Base-by-base conservation (phyloP, 1,140 invertebrate genomes). In the Gryon sp. region DNA sequence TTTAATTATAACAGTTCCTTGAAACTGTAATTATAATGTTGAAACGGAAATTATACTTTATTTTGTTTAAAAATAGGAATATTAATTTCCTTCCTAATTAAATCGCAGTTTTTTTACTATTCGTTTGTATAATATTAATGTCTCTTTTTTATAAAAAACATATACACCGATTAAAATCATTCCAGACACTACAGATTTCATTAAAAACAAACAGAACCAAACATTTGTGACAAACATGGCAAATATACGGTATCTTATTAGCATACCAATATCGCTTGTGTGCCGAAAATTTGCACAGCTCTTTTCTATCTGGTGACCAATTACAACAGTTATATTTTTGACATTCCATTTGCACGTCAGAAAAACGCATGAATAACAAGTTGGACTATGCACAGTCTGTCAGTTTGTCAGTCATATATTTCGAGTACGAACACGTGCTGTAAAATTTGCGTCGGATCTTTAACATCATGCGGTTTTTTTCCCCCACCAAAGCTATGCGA, bases 261-360 rank as follows among this genome's bases (percentile, higher is more conserved):
- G 20, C 52, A 40, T 55, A 41, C 5, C 38, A 4, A 45, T 15
- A 32, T 7, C 2, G 2, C n/a, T 7, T 43, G 6, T 34, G 11
- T 4, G n/a, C 18, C 36, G 18, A 53, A 65, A 43, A 53, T 34
- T 66, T 34, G 5, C 8, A 3, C 30, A 28, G n/a, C 46, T 45
- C 62, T 34, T 53, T 52, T 34, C 24, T 34, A 53, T 66, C 48
- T 15, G 22, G 24, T 19, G 26, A 43, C 46, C 62, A 66, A 53
- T 66, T 53, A 66, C 26, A 45, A 26, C 62, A 22, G 36, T 53
- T 66, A 45, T 66, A 66, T 66, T 66, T 66, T 66, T 66, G 62
- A 66, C 62, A 66, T 66, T 66, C 62, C 62, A 66, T 66, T 66
- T 57, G 63, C 50, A 46, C 50, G 63, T 66, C 50, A 38, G 63